These are phyloP conservation scores for Melanophora roralis DNA, from an alignment of 2,888 invertebrate genomes.

Conservation along the genomic window DNA sequence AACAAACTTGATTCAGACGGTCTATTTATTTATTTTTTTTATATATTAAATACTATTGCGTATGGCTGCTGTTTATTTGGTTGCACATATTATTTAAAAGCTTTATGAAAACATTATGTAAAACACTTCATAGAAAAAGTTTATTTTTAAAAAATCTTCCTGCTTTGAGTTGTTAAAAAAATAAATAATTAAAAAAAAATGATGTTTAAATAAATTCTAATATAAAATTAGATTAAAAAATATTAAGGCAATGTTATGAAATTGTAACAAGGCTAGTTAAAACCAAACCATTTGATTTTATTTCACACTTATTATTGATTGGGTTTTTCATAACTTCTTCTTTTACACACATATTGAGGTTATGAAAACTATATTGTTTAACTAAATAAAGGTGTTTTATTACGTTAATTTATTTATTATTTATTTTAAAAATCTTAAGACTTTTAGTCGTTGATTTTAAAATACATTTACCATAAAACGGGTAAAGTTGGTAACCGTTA, in stretches of 20 bases:
- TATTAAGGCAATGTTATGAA: background rate
- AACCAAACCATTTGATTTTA: no score
- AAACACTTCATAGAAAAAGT: background rate
- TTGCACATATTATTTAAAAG: conserved; percentile 1
- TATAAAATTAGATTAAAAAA: no score
- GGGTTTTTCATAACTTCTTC: no score
- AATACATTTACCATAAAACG: background rate
- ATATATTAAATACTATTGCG: conserved; percentile 7
- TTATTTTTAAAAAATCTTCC: conserved; percentile 12
- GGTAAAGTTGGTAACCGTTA: background rate
- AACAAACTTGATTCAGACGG: background rate
- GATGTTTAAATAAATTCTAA: no score
- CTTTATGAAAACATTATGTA: conserved; percentile 23
- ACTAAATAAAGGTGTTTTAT: conserved; percentile 7
- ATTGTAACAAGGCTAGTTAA: conserved; percentile 20
- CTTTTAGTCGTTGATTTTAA: background rate
- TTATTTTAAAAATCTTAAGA: background rate
- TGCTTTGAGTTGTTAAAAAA: background rate
- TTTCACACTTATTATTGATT: no score
- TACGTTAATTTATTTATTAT: no score
- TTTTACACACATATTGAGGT: background rate
- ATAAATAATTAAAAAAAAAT: no score
- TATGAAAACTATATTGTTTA: conserved; percentile 8
- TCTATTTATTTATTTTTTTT: conserved; percentile 18
- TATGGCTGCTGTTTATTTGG: background rate